Conservation (phyloP, 2,797 vertebrate species). For the Spinus olivaceus region DNA sequence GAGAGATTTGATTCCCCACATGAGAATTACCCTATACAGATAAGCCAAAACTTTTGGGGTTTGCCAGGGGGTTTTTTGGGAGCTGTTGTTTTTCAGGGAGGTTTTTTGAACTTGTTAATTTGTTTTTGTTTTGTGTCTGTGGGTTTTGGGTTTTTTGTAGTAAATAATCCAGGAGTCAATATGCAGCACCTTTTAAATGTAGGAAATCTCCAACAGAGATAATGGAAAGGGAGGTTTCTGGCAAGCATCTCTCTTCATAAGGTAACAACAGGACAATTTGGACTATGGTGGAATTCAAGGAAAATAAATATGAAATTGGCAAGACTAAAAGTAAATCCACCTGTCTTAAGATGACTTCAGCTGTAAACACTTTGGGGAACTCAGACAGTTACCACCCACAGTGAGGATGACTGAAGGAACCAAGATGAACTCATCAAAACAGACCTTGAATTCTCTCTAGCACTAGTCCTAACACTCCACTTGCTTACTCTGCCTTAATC, state of each 20-base stretch:
- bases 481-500: not conserved
- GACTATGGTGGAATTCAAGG: not conserved
- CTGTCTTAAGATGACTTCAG: slow-evolving; percentile 38
- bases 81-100: fast-evolving
- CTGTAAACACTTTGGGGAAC: not conserved
- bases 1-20: not conserved
- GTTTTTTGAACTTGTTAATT: not conserved
- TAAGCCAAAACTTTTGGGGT: not conserved
- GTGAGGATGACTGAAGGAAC: not conserved
- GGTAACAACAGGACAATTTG: not conserved
- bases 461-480: not conserved
- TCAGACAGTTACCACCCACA: slow-evolving; percentile 27
- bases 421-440: slow-evolving; percentile 22
- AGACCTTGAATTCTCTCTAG: not conserved
- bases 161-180: not conserved
- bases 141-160: not conserved
- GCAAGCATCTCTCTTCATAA: not conserved
- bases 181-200: not conserved
- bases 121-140: not conserved
- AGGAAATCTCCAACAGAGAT: not conserved
- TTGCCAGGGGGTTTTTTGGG: not conserved
- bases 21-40: not conserved
- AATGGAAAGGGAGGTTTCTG: not conserved
- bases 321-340: slow-evolving; percentile 35
- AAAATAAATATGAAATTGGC: slow-evolving; percentile 29